Evolutionary conservation across 2,888 invertebrate genomes (phyloP).

Genomic region (Caenorhabditis afra): DNA sequence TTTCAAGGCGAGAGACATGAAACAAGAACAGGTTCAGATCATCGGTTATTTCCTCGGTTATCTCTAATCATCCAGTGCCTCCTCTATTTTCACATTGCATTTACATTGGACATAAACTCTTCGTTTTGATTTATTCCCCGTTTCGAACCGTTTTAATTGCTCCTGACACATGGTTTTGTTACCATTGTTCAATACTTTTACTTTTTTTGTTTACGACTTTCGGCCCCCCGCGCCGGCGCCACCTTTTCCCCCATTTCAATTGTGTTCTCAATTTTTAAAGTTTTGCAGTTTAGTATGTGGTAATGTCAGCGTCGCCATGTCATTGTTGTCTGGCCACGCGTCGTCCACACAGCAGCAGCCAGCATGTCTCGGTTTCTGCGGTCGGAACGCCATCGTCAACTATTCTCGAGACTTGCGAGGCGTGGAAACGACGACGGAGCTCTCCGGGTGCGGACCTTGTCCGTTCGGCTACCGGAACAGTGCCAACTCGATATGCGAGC

Average conservation of each 20-base stretch:
- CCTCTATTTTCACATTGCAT: constrained; percentile 4
- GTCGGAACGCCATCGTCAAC: constrained; percentile 44
- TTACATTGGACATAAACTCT: constrained; percentile 6
- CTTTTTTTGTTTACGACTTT: not conserved
- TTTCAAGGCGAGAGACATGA: no score
- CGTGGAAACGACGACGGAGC: constrained; percentile 18
- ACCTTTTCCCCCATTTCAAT: not conserved
- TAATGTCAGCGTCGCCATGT: constrained; percentile 58
- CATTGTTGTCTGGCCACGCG: constrained; percentile 53
- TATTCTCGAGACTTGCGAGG: constrained; percentile 24
- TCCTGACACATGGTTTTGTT: constrained; percentile 9
- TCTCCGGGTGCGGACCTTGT: constrained; percentile 66
- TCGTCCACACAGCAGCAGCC: constrained; percentile 19
- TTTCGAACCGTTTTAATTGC: not conserved
- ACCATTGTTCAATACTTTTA: constrained; percentile 9
- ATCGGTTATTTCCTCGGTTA: constrained; percentile 16
- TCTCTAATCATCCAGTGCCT: constrained; percentile 19
- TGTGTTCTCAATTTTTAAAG: no score
- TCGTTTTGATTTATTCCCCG: constrained; percentile 4
- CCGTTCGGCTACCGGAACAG: constrained; percentile 70
- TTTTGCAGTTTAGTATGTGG: constrained; percentile 54
- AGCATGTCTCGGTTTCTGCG: constrained; percentile 69
- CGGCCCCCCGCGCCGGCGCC: not conserved
- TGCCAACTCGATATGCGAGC: constrained; percentile 59
- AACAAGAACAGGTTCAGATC: not conserved